A percentile compares a stretch with the other conserved stretches of the same genome.
These are phyloP conservation scores for Cervus canadensis DNA, from an alignment of 2,113 vertebrate species.

Conservation along the genomic window DNA sequence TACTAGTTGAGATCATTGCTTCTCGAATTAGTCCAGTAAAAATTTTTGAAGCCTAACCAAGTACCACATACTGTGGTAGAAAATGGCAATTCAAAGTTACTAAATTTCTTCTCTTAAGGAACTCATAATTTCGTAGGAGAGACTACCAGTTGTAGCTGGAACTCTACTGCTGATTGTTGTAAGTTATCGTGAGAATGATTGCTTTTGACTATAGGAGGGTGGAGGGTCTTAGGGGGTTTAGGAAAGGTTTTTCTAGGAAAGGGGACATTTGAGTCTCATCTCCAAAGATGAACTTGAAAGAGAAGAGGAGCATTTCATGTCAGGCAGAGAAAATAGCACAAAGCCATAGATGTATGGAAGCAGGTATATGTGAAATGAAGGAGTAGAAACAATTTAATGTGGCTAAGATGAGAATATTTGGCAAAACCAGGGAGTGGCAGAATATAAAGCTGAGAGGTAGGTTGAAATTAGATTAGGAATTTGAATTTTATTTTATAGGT, in stretches of 20 bases:
- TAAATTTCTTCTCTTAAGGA: constrained; percentile 6
- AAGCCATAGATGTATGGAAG: neutral
- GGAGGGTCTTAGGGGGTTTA: neutral
- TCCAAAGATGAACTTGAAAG: neutral
- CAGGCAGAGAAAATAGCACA: neutral
- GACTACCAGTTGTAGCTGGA: neutral
- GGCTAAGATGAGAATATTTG: neutral
- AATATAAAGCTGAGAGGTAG: neutral
- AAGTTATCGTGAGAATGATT: neutral
- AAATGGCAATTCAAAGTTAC: neutral
- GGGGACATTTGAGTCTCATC: neutral
- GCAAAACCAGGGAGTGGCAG: neutral
- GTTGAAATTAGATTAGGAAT: neutral
- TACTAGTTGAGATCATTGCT: neutral
- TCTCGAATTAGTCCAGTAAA: neutral
- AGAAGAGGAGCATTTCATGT: neutral
- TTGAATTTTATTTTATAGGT: neutral
- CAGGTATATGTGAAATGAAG: neutral
- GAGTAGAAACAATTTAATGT: neutral
- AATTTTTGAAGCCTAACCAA: neutral
- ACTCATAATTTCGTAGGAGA: neutral
- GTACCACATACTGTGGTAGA: neutral
- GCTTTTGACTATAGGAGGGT: neutral
- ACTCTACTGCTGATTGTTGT: neutral
- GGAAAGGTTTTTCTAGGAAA: neutral